Evolutionary conservation across 1,140 invertebrate genomes (phyloP).

Genomic region (Doryteuthis pealeii): DNA sequence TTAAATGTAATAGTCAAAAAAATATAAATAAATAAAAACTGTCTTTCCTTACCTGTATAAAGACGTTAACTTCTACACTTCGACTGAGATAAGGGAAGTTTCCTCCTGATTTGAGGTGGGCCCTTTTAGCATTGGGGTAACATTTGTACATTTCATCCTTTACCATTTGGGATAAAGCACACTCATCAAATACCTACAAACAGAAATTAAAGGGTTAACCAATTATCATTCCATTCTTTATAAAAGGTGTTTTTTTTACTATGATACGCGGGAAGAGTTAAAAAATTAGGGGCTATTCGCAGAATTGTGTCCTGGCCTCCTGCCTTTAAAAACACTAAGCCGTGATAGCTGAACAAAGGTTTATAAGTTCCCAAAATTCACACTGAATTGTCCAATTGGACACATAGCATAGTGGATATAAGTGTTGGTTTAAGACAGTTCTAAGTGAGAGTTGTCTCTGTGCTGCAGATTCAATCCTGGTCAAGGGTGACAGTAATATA

Average conservation of each 20-base stretch:
- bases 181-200: constrained; percentile 78
- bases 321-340: too few species aligned
- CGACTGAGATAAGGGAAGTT: constrained; percentile 91
- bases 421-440: too few species aligned
- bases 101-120: constrained; percentile 84
- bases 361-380: neutral
- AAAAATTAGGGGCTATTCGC: too few species aligned
- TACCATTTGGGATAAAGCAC: constrained; percentile 73
- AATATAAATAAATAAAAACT: neutral
- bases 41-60: constrained; percentile 73
- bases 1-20: too few species aligned
- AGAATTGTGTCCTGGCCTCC: too few species aligned
- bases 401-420: too few species aligned
- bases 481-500: too few species aligned
- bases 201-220: neutral
- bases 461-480: too few species aligned
- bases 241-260: neutral
- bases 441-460: too few species aligned
- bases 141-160: constrained; percentile 83
- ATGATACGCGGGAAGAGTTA: too few species aligned
- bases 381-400: too few species aligned
- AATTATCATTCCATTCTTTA: neutral
- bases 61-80: constrained; percentile 86
- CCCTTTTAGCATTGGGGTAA: constrained; percentile 84
- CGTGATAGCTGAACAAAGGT: constrained; percentile 4